Conservation (phyloP, 2,113 vertebrate genomes). For the Euleptes europaea region DNA sequence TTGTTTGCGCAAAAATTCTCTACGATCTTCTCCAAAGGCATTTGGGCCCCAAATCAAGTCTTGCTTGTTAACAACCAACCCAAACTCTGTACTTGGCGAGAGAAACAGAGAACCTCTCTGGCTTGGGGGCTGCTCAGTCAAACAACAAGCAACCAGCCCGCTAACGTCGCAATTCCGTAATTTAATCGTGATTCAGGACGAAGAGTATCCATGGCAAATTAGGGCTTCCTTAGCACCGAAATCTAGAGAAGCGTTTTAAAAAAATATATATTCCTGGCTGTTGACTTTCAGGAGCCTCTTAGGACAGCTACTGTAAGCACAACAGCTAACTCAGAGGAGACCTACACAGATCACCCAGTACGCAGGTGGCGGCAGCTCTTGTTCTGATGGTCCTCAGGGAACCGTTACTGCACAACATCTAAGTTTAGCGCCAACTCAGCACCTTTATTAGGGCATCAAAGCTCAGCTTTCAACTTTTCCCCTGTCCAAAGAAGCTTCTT, state of each 20-base stretch:
- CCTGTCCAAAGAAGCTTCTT: neutral
- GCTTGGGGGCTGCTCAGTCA: neutral
- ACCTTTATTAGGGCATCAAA: neutral
- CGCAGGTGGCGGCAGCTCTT: neutral
- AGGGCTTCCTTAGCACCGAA: neutral
- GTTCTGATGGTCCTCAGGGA: neutral
- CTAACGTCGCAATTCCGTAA: neutral
- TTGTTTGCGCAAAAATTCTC: neutral
- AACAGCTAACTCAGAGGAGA: neutral
- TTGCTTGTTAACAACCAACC: neutral
- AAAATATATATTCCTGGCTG: neutral
- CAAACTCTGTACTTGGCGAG: neutral
- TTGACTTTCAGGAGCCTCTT: neutral
- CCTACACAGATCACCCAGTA: neutral
- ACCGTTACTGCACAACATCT: neutral
- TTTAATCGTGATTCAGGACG: neutral
- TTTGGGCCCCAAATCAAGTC: neutral
- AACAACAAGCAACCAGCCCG: neutral
- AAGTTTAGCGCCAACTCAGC: neutral
- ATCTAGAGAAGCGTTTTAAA: neutral
- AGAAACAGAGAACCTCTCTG: neutral
- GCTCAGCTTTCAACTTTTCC: neutral
- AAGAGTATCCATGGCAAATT: neutral
- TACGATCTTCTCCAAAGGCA: neutral
- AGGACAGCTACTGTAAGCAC: neutral